Base-by-base conservation (phyloP, 2,113 vertebrate species). In the Pollimyrus isidori region DNA sequence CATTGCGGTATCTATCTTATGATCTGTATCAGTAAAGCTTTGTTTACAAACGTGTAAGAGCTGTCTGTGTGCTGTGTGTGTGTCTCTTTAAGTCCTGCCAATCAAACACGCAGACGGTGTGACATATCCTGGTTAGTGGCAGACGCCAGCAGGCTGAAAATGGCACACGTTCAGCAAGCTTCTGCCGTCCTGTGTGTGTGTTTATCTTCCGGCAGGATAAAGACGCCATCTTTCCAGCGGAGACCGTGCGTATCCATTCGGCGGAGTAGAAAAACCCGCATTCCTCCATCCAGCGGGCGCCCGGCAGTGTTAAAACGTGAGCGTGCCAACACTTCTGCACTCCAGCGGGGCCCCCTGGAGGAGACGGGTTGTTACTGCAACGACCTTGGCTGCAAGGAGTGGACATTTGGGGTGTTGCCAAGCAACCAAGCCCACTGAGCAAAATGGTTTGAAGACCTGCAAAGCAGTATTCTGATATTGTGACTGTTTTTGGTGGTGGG, bases 11-110 rank as follows among this genome's bases (percentile, higher is more conserved):
- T 98, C 96, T 97, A 96, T 97, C 97, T 97, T 97, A 97, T 95
- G 93, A 96, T 97, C 96, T 97, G 97, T 97, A 97, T 96, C 97
- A 98, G 97, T 99, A 98, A 97, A 97, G 94, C 95, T 95, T 97
- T 98, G 97, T 98, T 98, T 97, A 98, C 97, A 97, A 97, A 97
- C 95, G 96, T 92, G 91, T 89, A 91, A 87, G 48, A 42, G 7
- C 19, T 87, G 87, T 46, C 19, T 86, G 85, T 86, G 48, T 76
- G 53, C 49, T 91, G 82, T 90, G 76, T 4, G 39, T 90, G 39
- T 90, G 91, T 93, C 49, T 92, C 90, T 90, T 92, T 85, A 88
- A 30, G 23, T 35, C 48, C 35, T 45, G 87, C 52, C 13, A 23
- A 42, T 83, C 13, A 15, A 39, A 58, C 65, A 80, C 1, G 45